Evolutionary conservation across 2,113 vertebrate species (phyloP).

Genomic region (Polyodon spathula): DNA sequence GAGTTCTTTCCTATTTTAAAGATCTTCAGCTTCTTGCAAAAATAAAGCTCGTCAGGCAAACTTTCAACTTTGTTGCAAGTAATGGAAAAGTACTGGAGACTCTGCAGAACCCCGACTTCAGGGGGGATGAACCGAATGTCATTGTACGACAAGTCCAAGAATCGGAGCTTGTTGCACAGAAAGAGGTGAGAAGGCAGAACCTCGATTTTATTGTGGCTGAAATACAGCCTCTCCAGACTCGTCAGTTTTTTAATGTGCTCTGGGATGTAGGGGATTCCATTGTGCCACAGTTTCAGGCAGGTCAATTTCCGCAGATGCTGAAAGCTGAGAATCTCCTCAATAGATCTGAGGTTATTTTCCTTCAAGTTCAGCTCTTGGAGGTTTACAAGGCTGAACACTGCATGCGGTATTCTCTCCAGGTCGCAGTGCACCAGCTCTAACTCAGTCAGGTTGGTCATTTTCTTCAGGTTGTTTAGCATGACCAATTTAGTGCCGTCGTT

Average conservation of each 20-base stretch:
- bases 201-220: constrained; percentile 95
- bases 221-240: constrained; percentile 85
- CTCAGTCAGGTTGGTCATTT: constrained; percentile 83
- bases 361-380: constrained; percentile 90
- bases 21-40: constrained; percentile 95
- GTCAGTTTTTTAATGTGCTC: constrained; percentile 95
- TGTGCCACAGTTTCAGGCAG: constrained; percentile 90
- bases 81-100: constrained; percentile 92
- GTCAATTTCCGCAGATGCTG: constrained; percentile 87
- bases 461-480: constrained; percentile 95
- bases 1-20: constrained; percentile 91
- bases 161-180: constrained; percentile 93
- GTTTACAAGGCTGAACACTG: constrained; percentile 85
- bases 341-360: constrained; percentile 90
- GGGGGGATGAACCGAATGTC: constrained; percentile 95
- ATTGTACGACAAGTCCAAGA: constrained; percentile 86
- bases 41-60: constrained; percentile 92
- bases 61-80: constrained; percentile 91
- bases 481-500: constrained; percentile 91
- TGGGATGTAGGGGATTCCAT: constrained; percentile 86
- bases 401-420: constrained; percentile 90
- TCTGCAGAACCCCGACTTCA: constrained; percentile 92
- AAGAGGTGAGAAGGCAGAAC: constrained; percentile 93
- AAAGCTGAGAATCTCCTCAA: constrained; percentile 94
- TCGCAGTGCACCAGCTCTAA: constrained; percentile 88